A percentile compares a stretch with the other conserved stretches of the same genome.
phyloP scores from a whole-genome alignment of 2,113 vertebrate species.

The Lepisosteus oculatus region DNA sequence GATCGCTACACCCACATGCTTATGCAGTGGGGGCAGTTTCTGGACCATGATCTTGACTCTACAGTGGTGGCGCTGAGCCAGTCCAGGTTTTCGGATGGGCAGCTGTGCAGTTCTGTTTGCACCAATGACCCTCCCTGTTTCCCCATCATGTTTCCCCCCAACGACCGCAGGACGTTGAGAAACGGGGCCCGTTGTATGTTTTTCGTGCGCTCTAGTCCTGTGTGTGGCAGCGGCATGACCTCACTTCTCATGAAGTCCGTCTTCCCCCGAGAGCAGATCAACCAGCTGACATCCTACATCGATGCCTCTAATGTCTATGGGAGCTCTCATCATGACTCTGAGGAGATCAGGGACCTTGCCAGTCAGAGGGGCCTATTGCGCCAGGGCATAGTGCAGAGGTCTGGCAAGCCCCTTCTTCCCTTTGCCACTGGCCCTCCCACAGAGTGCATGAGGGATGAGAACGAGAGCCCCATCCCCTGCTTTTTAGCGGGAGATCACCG shows the following conservation, averaged over 20 bases:
- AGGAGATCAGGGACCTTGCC: slow-evolving; percentile 86
- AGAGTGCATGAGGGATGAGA: slow-evolving; percentile 95
- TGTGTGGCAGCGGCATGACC: slow-evolving; percentile 96
- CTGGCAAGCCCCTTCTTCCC: slow-evolving; percentile 90
- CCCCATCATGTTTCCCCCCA: slow-evolving; percentile 85
- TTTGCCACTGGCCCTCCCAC: slow-evolving; percentile 92
- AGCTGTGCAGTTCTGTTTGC: slow-evolving; percentile 84
- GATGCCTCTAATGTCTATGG: slow-evolving; percentile 95
- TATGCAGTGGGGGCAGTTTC: slow-evolving; percentile 98
- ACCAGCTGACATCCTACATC: slow-evolving; percentile 93
- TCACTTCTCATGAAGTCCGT: slow-evolving; percentile 98
- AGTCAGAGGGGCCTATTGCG: slow-evolving; percentile 89
- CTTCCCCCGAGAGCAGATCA: slow-evolving; percentile 93
- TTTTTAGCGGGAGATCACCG: slow-evolving; percentile 95
- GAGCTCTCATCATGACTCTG: slow-evolving; percentile 82
- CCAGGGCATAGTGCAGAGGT: slow-evolving; percentile 91
- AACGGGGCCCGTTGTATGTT: slow-evolving; percentile 92
- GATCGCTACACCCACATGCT: slow-evolving; percentile 92
- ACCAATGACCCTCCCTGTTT: slow-evolving; percentile 93
- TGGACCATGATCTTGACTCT: slow-evolving; percentile 93
- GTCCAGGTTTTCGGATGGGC: slow-evolving; percentile 92
- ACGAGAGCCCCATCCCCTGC: slow-evolving; percentile 95
- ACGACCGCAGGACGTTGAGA: slow-evolving; percentile 73
- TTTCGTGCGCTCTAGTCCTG: slow-evolving; percentile 93
- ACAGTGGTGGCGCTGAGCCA: slow-evolving; percentile 91